A percentile compares a stretch with the other conserved stretches of the same genome.
These are phyloP conservation scores for Cyclophora albipunctata DNA, from an alignment of 2,888 invertebrate species.

Conservation along the genomic window DNA sequence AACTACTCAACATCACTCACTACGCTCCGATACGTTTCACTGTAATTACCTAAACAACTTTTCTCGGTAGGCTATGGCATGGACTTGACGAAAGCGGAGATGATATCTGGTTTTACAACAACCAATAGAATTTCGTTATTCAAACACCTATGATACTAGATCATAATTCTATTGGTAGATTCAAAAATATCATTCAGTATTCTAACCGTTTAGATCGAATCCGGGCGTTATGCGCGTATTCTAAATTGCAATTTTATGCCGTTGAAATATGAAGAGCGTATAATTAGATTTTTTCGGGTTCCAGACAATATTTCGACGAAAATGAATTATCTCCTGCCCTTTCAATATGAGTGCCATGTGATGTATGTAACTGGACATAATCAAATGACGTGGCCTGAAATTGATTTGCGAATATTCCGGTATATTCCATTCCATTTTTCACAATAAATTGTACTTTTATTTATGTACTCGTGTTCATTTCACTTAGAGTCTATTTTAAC, in stretches of 20 bases:
- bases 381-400: conserved; percentile 45
- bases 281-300: conserved; percentile 40
- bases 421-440: too few species aligned
- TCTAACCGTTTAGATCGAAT: too few species aligned
- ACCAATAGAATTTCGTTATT: too few species aligned
- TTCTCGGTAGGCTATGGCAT: neutral
- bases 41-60: conserved; percentile 19
- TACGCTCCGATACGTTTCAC: conserved; percentile 11
- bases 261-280: conserved; percentile 25
- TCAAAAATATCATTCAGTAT: too few species aligned
- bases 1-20: conserved; percentile 21
- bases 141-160: too few species aligned
- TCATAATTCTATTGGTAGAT: too few species aligned
- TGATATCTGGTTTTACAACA: too few species aligned
- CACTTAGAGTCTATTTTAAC: too few species aligned
- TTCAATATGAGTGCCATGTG: conserved; percentile 32
- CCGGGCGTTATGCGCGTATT: neutral
- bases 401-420: conserved; percentile 38
- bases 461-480: too few species aligned
- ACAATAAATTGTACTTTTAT: too few species aligned
- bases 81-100: too few species aligned
- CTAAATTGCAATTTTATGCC: conserved; percentile 12
- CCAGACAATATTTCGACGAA: conserved; percentile 49
- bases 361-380: conserved; percentile 37
- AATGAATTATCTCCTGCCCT: conserved; percentile 55